Conservation (phyloP, 2,888 invertebrate species). For the Amiota minor region DNA sequence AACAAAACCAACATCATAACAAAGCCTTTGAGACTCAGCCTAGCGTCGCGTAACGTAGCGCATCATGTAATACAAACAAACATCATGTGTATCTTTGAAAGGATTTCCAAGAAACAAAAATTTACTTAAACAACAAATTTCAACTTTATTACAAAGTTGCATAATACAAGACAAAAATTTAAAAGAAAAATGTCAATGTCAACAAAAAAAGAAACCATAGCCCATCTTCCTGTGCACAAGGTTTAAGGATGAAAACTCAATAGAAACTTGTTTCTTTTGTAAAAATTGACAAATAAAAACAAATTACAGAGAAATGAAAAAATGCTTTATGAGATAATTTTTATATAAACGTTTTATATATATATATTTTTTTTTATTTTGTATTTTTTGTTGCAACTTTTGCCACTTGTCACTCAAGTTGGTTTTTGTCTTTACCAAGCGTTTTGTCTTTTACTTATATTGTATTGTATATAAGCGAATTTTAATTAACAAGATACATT, state of each 20-base stretch:
- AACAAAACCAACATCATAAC: background rate
- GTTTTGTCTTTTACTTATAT: background rate
- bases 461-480: slow-evolving; percentile 58
- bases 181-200: slow-evolving; percentile 19
- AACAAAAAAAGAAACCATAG: background rate
- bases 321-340: no score
- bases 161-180: no score
- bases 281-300: background rate
- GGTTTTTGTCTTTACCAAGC: slow-evolving; percentile 36
- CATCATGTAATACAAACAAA: no score
- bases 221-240: no score
- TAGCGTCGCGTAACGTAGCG: no score
- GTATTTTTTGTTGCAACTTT: slow-evolving; percentile 28
- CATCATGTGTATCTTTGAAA: no score
- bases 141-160: no score
- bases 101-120: no score
- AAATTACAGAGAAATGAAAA: background rate
- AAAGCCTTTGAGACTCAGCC: background rate
- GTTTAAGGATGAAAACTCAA: slow-evolving; percentile 18
- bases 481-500: slow-evolving; percentile 64
- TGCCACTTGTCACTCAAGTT: slow-evolving; percentile 55
- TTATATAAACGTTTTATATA: slow-evolving; percentile 28
- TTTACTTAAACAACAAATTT: no score
- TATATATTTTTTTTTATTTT: slow-evolving; percentile 44
- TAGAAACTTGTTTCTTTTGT: slow-evolving; percentile 11